Conservation (phyloP, 2,797 vertebrate species). For the Margarornis squamiger region DNA sequence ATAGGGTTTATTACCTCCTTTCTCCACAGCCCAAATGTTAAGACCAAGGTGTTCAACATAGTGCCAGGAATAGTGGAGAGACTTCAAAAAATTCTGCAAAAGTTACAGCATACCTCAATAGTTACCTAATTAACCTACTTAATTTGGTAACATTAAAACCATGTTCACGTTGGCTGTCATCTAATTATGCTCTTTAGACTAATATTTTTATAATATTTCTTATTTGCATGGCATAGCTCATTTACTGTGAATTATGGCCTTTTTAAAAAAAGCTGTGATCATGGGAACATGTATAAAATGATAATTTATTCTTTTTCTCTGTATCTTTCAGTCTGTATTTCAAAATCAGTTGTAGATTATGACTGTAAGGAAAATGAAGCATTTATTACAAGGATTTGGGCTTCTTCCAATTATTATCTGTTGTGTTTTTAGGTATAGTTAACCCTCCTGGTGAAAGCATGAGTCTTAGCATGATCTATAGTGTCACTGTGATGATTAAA, state of each 20-base stretch:
- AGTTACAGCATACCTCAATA: not conserved
- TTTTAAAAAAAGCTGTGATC: not conserved
- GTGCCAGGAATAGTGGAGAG: not conserved
- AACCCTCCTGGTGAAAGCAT: not conserved
- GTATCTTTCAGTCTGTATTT: not conserved
- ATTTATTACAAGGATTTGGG: not conserved
- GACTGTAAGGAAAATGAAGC: not conserved
- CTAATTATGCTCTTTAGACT: not conserved
- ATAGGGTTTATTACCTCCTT: not conserved
- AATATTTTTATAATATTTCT: not conserved
- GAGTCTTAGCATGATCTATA: not conserved
- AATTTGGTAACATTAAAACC: not conserved
- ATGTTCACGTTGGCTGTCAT: not conserved
- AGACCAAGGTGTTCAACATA: not conserved
- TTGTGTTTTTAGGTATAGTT: not conserved
- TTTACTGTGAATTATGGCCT: not conserved
- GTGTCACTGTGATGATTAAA: not conserved
- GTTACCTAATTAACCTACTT: not conserved
- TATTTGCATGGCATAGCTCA: not conserved
- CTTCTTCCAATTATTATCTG: not conserved
- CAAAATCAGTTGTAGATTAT: not conserved
- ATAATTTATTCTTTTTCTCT: not conserved
- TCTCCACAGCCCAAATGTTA: not conserved
- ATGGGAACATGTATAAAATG: not conserved
- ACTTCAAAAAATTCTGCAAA: not conserved